Percentiles rank a stretch among this genome's conserved stretches.
These are phyloP conservation scores for Nylanderia fulva DNA, from an alignment of 1,140 invertebrate genomes.

Conservation along the genomic window DNA sequence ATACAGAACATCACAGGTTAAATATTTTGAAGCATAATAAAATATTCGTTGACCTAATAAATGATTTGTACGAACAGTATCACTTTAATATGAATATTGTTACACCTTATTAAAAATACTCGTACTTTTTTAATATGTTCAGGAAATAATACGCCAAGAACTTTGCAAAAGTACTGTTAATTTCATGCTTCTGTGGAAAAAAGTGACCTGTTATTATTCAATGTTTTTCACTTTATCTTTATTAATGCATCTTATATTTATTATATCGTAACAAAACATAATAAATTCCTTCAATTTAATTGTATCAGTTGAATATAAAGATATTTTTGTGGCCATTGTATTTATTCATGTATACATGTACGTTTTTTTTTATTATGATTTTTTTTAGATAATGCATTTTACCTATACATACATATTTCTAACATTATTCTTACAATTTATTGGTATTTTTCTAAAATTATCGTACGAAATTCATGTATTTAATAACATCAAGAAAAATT, in stretches of 20 bases:
- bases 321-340: slow-evolving; percentile 9
- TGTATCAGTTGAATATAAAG: slow-evolving; percentile 24
- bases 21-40: slow-evolving; percentile 35
- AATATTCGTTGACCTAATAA: slow-evolving; percentile 21
- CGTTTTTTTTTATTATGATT: slow-evolving; percentile 52
- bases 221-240: not conserved
- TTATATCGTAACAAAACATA: slow-evolving; percentile 43
- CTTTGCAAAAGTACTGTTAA: not conserved
- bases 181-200: slow-evolving; percentile 12
- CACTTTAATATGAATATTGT: not conserved
- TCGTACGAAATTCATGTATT: slow-evolving; percentile 57
- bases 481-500: slow-evolving; percentile 50
- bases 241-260: slow-evolving; percentile 54
- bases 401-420: slow-evolving; percentile 71
- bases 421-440: slow-evolving; percentile 64
- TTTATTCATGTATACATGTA: slow-evolving; percentile 38
- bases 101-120: slow-evolving; percentile 7
- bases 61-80: not conserved
- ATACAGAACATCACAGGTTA: slow-evolving; percentile 23
- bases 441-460: slow-evolving; percentile 73
- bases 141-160: not conserved
- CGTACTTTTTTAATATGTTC: slow-evolving; percentile 1
- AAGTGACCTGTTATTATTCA: not conserved
- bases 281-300: slow-evolving; percentile 59
- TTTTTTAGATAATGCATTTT: slow-evolving; percentile 66